phyloP scores from a whole-genome alignment of 2,113 vertebrate species.

The Lichenostomus cassidix region DNA sequence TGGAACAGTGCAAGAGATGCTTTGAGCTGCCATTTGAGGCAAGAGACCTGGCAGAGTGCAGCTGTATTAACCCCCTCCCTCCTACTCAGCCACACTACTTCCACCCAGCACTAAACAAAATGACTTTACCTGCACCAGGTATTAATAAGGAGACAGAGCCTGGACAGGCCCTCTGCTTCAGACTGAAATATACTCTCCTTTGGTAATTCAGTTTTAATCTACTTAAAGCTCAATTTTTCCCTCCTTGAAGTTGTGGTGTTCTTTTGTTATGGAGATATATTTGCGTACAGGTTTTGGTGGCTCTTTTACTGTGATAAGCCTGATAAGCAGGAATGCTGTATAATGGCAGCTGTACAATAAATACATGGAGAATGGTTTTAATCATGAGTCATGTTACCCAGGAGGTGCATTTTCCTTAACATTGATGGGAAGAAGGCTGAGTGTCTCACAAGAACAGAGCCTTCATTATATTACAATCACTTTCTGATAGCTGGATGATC shows the following conservation, averaged over 20 bases:
- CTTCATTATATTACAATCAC: neutral
- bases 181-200: neutral
- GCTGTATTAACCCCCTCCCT: neutral
- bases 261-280: neutral
- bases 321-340: neutral
- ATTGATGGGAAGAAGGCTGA: neutral
- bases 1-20: conserved; percentile 10
- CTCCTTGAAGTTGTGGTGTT: neutral
- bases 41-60: neutral
- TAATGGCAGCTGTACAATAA: neutral
- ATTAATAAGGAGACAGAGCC: neutral
- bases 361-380: neutral
- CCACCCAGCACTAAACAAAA: neutral
- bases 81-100: neutral
- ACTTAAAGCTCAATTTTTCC: neutral
- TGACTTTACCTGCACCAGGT: neutral
- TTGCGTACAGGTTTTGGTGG: neutral
- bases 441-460: neutral
- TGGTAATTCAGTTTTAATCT: neutral
- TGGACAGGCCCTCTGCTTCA: neutral
- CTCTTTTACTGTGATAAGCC: neutral
- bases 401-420: neutral
- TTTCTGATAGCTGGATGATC: neutral
- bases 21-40: neutral
- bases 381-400: neutral